Evolutionary conservation across 2,888 invertebrate genomes (phyloP), one percentile per base, ranked within the genome.

Genomic region (Melinaea menophilus): DNA sequence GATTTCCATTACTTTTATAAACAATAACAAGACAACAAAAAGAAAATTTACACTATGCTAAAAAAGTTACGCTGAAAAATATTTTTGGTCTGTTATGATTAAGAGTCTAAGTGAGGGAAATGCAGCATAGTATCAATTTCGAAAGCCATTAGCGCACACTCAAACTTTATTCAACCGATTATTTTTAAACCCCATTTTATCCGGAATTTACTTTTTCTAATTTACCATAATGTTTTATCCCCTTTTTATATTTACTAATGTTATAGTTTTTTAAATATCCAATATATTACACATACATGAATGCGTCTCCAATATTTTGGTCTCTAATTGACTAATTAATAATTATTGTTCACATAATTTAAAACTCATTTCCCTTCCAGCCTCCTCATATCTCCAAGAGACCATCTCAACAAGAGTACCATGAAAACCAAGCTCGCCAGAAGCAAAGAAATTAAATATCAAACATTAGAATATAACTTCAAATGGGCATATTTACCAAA

Each of bases 381-480:
- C 80, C 81, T 33, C 79, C 77, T 51, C 72, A 73, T 55, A 74
- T 75, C 33, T 65, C 65, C 31, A 81, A 84, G 71, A 74, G 85
- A 58, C 83, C 82, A 51, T 66, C 55, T 46, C 59, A 69, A 55
- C 78, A 80, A 45, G 82, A 85, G 4, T 83, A 79, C 72, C 78
- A 75, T 35, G 77, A 84, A 34, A 65, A 62, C 11, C 79, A 78
- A 46, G 76, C 75, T 33, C 85, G 84, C 63, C 75, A 75, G n/a
- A 75, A 84, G 71, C 77, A 79, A 59, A 86, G 85, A 73, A 88
- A 87, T 78, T 88, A 81, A 81, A 59, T 47, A 45, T 55, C 35
- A 5, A 13, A 5, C 41, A 31, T 57, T 48, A 59, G 45, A 51
- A 48, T 51, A 41, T 64, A 63, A 59, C 58, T 61, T 64, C 56